These are phyloP conservation scores for Hormiphora californensis DNA, from an alignment of 37 sponge, comb jelly and placozoan species.

Conservation along the genomic window DNA sequence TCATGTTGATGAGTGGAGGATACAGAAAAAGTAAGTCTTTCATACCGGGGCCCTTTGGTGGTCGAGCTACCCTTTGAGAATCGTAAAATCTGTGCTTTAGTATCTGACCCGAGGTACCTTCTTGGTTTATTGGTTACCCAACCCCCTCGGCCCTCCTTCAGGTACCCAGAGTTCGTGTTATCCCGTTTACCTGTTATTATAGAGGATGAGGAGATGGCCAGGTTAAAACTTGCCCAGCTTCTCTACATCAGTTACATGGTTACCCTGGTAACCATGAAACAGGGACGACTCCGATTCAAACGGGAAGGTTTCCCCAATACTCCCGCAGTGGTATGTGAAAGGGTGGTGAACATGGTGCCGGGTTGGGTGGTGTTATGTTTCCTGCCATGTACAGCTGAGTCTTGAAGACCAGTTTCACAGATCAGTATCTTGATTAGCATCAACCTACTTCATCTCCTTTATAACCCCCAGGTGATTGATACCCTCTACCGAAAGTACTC, in stretches of 20 bases:
- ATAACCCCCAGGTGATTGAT: constrained; percentile 48
- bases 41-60: too few species aligned
- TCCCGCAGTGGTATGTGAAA: neutral
- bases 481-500: constrained; percentile 29
- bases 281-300: neutral
- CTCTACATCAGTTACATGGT: constrained; percentile 34
- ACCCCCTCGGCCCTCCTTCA: neutral
- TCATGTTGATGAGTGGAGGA: constrained; percentile 15
- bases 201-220: constrained; percentile 16
- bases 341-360: too few species aligned
- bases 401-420: too few species aligned
- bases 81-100: too few species aligned
- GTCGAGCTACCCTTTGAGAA: too few species aligned
- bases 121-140: too few species aligned
- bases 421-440: too few species aligned
- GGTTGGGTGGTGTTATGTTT: too few species aligned
- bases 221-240: constrained; percentile 11
- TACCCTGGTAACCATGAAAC: neutral
- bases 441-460: too few species aligned
- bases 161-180: constrained; percentile 34
- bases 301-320: constrained; percentile 9
- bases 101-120: too few species aligned
- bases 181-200: constrained; percentile 49
- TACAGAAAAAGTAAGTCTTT: constrained; percentile 10
- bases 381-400: too few species aligned